Evolutionary conservation across 2,888 invertebrate species (phyloP), one percentile per base, ranked within the genome.

Genomic region (Maniola hyperantus): DNA sequence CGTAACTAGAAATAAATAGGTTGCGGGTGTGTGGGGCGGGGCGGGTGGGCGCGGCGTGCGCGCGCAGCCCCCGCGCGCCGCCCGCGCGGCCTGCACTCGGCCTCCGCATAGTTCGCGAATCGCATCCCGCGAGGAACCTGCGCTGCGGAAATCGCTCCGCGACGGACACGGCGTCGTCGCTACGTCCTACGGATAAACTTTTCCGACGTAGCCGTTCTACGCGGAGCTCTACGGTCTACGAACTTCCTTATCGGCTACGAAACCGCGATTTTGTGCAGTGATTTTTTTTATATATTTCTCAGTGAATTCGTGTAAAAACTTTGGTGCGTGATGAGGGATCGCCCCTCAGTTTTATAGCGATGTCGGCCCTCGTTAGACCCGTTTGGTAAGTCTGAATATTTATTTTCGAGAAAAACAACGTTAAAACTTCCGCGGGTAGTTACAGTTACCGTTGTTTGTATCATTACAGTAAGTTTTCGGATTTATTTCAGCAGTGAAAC

Each of bases 1-100:
- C 92, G 92, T 92, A 92, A 92, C 92, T 91, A 91, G 90, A 88
- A 91, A 91, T 91, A 91, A 92, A 92, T 91, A 92, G 92, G 92
- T 92, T 92, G 92, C 91, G 91, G 91, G 91, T 89, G 87, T 85
- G 89, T 86, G 88, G 89, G 89, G 90, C 89, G 88, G 91, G 84
- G 84, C 89, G 85, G 84, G 84, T 85, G 88, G 87, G 88, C 84
- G 88, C 84, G 80, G 87, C 86, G 80, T 82, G 84, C 83, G 84
- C 87, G 89, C 89, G 91, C 89, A 86, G 81, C 82, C 84, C 77
- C 77, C 79, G 72, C 48, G 67, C 66, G 71, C 66, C 72, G 64
- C 72, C 74, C 73, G 74, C 76, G 74, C 72, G 71, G 69, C 74
- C 76, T 74, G 75, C 79, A 79, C 76, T 79, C 79, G 74, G 79